phyloP scores from a whole-genome alignment of 2,797 vertebrate species.

The Onychomys leucogaster region DNA sequence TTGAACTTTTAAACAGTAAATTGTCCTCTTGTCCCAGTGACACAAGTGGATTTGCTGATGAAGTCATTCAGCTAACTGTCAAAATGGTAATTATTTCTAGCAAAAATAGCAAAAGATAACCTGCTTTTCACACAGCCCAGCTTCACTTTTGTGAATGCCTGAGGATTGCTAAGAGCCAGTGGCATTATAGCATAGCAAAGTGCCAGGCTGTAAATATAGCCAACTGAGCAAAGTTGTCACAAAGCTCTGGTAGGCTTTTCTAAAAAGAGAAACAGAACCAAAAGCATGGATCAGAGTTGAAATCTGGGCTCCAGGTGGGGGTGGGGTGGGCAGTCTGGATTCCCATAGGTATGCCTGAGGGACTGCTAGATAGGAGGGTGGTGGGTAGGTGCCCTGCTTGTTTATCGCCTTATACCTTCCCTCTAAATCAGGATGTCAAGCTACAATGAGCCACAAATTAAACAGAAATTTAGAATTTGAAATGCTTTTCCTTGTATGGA shows the following conservation, averaged over 20 bases:
- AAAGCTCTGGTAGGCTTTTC: constrained; percentile 28
- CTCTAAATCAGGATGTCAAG: neutral
- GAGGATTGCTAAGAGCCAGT: constrained; percentile 12
- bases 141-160: constrained; percentile 41
- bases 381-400: neutral
- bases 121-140: neutral
- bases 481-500: neutral
- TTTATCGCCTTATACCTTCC: neutral
- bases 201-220: constrained; percentile 27
- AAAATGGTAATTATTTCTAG: constrained; percentile 69
- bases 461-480: neutral
- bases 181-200: neutral
- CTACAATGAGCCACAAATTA: neutral
- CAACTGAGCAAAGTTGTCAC: constrained; percentile 5
- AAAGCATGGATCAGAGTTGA: neutral
- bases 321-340: neutral
- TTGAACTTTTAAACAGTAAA: neutral
- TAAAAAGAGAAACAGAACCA: neutral
- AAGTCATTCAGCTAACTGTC: constrained; percentile 59
- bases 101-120: constrained; percentile 70
- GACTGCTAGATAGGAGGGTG: neutral
- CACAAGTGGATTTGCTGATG: constrained; percentile 32
- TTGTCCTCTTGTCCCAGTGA: neutral
- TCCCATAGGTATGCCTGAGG: neutral
- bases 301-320: neutral